Evolutionary conservation across 2,888 invertebrate genomes (phyloP).

Genomic region (Oligia strigilis): DNA sequence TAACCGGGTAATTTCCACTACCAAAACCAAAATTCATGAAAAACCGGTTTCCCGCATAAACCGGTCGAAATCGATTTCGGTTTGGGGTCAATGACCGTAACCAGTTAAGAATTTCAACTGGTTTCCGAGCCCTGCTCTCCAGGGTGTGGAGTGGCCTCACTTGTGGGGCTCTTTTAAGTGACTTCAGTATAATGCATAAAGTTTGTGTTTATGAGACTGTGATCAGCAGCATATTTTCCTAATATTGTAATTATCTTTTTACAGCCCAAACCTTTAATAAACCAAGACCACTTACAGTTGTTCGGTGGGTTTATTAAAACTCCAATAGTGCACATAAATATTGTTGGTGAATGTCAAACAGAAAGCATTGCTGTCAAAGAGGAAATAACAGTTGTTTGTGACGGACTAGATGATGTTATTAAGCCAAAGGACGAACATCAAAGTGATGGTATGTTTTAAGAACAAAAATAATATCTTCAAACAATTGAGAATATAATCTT

Average conservation of each 20-base stretch:
- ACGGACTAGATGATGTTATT: background rate
- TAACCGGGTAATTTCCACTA: too few relatives aligned
- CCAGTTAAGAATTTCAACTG: too few relatives aligned
- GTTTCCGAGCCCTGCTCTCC: too few relatives aligned
- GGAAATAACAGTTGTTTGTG: background rate
- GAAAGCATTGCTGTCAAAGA: background rate
- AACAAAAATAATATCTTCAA: too few relatives aligned
- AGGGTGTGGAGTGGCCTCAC: background rate
- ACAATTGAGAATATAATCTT: too few relatives aligned
- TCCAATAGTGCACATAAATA: background rate
- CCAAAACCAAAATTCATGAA: too few relatives aligned
- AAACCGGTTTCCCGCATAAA: too few relatives aligned
- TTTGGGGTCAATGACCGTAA: too few relatives aligned
- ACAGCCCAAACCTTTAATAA: background rate
- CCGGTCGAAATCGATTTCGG: too few relatives aligned
- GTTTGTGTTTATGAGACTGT: background rate
- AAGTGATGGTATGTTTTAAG: background rate
- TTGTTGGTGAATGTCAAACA: background rate
- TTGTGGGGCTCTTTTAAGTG: background rate
- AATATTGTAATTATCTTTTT: background rate
- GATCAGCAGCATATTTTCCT: background rate
- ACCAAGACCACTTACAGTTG: background rate
- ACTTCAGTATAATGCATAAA: background rate
- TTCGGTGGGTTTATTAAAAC: background rate
- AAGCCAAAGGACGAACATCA: background rate